phyloP scores from a whole-genome alignment of 2,797 vertebrate genomes.

The Saxicola maurus region DNA sequence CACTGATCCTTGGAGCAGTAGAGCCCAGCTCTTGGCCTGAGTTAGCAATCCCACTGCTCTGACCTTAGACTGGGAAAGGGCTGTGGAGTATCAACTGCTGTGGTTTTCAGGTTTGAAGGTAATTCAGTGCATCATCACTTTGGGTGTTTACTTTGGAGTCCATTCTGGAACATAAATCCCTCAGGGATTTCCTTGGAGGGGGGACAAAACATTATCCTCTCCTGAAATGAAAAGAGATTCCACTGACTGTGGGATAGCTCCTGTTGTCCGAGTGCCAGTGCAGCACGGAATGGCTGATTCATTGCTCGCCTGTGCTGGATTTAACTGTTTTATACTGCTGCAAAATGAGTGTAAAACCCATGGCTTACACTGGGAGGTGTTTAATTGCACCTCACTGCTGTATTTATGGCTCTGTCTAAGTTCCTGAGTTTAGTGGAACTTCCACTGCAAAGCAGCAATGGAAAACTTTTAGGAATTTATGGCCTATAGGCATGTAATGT shows the following conservation, averaged over 20 bases:
- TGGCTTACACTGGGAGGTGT: not conserved
- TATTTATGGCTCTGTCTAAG: not conserved
- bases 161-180: not conserved
- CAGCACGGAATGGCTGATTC: fast-evolving
- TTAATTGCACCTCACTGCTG: not conserved
- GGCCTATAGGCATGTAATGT: fast-evolving
- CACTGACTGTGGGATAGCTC: not conserved
- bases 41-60: not conserved
- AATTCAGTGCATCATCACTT: not conserved
- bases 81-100: not conserved
- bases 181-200: not conserved
- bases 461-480: not conserved
- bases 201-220: not conserved
- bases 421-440: not conserved
- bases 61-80: not conserved
- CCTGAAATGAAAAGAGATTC: not conserved
- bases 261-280: not conserved
- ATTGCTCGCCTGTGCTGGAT: not conserved
- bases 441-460: not conserved
- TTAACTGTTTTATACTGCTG: not conserved
- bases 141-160: not conserved
- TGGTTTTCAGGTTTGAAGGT: not conserved
- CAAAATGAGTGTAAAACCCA: not conserved
- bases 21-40: not conserved
- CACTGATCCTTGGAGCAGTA: not conserved